Evolutionary conservation across 2,888 invertebrate genomes (phyloP).

Genomic region (Drosophila leonis): DNA sequence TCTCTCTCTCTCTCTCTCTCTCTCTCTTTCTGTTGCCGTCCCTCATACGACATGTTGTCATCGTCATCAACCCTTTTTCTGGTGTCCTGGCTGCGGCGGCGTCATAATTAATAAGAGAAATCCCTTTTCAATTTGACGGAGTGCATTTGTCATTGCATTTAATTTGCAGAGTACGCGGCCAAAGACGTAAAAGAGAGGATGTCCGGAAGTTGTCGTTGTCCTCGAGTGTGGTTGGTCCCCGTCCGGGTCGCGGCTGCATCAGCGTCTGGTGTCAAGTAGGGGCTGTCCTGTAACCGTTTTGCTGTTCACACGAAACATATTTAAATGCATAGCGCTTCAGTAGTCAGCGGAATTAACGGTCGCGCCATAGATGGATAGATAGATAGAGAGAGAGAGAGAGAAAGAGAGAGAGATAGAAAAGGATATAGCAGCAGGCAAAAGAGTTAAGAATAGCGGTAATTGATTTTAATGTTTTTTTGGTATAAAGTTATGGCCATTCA

Average conservation of each 20-base stretch:
- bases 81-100: constrained; percentile 69
- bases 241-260: constrained; percentile 45
- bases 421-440: constrained; percentile 3
- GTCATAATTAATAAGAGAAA: constrained; percentile 83
- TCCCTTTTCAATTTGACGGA: constrained; percentile 83
- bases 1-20: not conserved
- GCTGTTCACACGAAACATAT: constrained; percentile 78
- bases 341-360: constrained; percentile 43
- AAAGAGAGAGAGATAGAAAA: constrained; percentile 1
- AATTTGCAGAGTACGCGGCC: constrained; percentile 72
- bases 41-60: constrained; percentile 72
- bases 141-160: constrained; percentile 82
- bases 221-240: constrained; percentile 50
- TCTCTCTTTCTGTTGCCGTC: constrained; percentile 12
- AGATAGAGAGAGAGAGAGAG: constrained; percentile 6
- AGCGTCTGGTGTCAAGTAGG: constrained; percentile 79
- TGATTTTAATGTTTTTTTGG: constrained; percentile 64
- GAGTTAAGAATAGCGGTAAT: constrained; percentile 71
- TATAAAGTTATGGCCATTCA: constrained; percentile 2
- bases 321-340: constrained; percentile 76
- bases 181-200: constrained; percentile 49
- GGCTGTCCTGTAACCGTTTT: constrained; percentile 75
- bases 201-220: constrained; percentile 70
- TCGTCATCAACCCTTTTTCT: constrained; percentile 68
- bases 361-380: not conserved